Percentiles rank a stretch among this genome's conserved stretches.
Evolutionary conservation across 2,888 invertebrate genomes (phyloP).

Genomic region (Caenorhabditis sp.): DNA sequence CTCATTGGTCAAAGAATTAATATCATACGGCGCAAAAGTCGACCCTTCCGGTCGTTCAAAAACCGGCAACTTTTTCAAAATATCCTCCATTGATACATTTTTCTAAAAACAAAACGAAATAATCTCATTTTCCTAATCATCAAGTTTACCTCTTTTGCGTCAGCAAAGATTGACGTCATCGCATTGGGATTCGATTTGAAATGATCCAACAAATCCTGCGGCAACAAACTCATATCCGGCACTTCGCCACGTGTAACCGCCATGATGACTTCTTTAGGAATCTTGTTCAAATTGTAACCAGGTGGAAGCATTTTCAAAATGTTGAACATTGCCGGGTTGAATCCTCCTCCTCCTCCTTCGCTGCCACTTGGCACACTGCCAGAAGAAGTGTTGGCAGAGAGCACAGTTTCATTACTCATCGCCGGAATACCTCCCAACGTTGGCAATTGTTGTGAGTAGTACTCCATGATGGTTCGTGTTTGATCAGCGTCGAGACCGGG

Average conservation of each 20-base stretch:
- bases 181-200: slow-evolving; percentile 59
- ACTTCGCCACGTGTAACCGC: slow-evolving; percentile 63
- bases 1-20: slow-evolving; percentile 64
- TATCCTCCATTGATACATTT: slow-evolving; percentile 63
- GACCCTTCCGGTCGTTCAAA: slow-evolving; percentile 59
- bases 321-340: slow-evolving; percentile 40
- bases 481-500: slow-evolving; percentile 55
- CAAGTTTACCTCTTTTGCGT: slow-evolving; percentile 25
- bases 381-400: background rate
- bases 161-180: slow-evolving; percentile 51
- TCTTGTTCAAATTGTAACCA: slow-evolving; percentile 54
- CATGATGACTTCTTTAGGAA: slow-evolving; percentile 52
- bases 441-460: slow-evolving; percentile 57
- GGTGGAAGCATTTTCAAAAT: slow-evolving; percentile 52
- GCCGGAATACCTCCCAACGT: slow-evolving; percentile 32
- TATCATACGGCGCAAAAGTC: slow-evolving; percentile 68
- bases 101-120: too few relatives aligned
- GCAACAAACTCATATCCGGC: slow-evolving; percentile 64
- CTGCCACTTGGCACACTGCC: background rate
- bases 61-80: slow-evolving; percentile 64
- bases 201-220: slow-evolving; percentile 63
- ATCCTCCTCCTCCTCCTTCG: slow-evolving; percentile 4
- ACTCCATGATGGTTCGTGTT: slow-evolving; percentile 58
- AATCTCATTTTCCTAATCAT: too few relatives aligned
- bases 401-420: background rate